phyloP scores from a whole-genome alignment of 2,888 invertebrate genomes.

The Stenolophus ochropezus region DNA sequence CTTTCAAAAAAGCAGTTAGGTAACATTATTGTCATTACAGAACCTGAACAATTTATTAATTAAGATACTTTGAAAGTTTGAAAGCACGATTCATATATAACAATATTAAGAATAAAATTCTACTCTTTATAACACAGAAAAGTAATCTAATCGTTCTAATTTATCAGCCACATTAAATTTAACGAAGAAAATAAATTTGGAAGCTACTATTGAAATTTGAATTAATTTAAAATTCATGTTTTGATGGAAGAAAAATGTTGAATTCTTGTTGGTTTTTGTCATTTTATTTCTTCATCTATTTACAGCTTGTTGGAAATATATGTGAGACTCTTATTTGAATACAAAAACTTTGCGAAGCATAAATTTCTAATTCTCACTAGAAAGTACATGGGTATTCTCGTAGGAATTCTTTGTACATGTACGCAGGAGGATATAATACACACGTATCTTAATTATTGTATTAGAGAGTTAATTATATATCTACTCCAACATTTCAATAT shows the following conservation, averaged over 20 bases:
- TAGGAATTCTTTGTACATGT: conserved; percentile 26
- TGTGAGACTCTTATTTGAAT: conserved; percentile 14
- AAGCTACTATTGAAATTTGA: conserved; percentile 44
- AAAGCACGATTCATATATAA: not conserved
- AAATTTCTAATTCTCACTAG: conserved; percentile 42
- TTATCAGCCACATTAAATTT: conserved; percentile 43
- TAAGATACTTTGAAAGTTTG: conserved; percentile 22
- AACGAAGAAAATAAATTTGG: conserved; percentile 44
- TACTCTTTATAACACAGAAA: conserved; percentile 6
- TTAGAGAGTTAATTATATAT: conserved; percentile 49
- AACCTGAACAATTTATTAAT: conserved; percentile 27
- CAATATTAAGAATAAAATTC: conserved; percentile 14
- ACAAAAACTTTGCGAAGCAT: conserved; percentile 11
- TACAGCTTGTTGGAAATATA: conserved; percentile 4
- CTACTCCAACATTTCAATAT: conserved; percentile 56
- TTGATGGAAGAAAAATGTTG: conserved; percentile 12
- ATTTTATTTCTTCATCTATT: conserved; percentile 31
- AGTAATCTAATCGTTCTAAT: conserved; percentile 38
- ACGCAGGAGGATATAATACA: conserved; percentile 16
- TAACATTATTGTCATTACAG: conserved; percentile 17
- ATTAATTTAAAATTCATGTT: conserved; percentile 42
- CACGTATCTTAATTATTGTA: conserved; percentile 40
- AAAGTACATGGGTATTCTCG: conserved; percentile 12
- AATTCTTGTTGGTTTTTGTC: conserved; percentile 1
- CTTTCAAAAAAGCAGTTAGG: conserved; percentile 10